Conservation (phyloP, 2,113 vertebrate species). For the Microtus ochrogaster region DNA sequence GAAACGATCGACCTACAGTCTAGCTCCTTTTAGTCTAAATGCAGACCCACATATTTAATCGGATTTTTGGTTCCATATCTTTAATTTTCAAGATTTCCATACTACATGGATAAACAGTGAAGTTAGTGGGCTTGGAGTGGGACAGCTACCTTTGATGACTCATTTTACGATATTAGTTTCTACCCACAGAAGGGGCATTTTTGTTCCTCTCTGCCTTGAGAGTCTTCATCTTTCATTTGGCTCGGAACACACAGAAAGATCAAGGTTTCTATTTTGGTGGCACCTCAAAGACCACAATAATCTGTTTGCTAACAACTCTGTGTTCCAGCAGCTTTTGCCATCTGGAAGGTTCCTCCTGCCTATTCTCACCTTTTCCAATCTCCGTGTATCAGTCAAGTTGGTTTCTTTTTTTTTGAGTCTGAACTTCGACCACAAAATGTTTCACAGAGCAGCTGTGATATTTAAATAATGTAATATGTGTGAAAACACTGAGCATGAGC, state of each 20-base stretch:
- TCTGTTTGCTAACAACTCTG: background rate
- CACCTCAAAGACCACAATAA: slow-evolving; percentile 52
- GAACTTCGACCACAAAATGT: slow-evolving; percentile 72
- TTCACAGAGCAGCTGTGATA: slow-evolving; percentile 65
- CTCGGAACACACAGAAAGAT: background rate
- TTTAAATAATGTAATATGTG: slow-evolving; percentile 71
- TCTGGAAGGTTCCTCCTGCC: slow-evolving; percentile 62
- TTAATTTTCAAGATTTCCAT: background rate
- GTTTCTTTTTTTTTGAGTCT: background rate
- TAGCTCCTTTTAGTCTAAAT: background rate
- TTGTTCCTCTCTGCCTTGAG: background rate
- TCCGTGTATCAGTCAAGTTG: slow-evolving; percentile 27
- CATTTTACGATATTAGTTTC: background rate
- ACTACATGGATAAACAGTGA: background rate
- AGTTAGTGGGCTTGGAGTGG: background rate
- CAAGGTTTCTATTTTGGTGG: slow-evolving; percentile 23
- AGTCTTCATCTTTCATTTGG: background rate
- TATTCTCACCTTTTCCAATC: slow-evolving; percentile 66
- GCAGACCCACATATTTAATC: background rate
- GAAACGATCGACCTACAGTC: background rate
- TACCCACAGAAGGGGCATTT: background rate
- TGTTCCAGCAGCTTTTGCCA: slow-evolving; percentile 43
- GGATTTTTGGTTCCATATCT: background rate
- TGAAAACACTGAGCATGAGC: slow-evolving; percentile 53
- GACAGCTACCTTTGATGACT: background rate